Evolutionary conservation across 2,113 vertebrate species (phyloP).

Genomic region (Aphyosemion australe): DNA sequence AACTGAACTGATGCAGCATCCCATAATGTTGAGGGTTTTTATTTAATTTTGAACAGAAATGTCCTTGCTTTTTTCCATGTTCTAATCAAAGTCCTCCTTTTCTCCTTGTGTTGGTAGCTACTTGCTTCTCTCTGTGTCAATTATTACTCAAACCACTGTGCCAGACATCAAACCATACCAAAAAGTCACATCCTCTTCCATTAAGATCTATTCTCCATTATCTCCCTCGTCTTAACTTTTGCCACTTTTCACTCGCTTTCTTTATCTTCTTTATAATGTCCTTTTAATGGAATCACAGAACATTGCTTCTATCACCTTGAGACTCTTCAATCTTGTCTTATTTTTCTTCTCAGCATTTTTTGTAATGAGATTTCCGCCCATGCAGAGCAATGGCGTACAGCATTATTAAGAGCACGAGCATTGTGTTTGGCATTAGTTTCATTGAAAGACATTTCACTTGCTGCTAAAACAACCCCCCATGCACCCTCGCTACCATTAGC

Average conservation of each 20-base stretch:
- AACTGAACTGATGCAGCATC: conserved; percentile 39
- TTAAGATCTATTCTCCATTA: conserved; percentile 28
- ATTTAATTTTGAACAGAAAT: conserved; percentile 22
- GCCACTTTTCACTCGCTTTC: conserved; percentile 28
- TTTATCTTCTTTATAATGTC: conserved; percentile 49
- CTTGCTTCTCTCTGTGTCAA: not conserved
- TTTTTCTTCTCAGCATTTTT: conserved; percentile 75
- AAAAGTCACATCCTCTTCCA: conserved; percentile 33
- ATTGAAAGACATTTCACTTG: conserved; percentile 61
- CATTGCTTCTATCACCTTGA: conserved; percentile 68
- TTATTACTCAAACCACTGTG: conserved; percentile 8
- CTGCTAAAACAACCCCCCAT: conserved; percentile 42
- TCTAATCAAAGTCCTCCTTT: not conserved
- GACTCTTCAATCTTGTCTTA: conserved; percentile 72
- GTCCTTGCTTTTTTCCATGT: conserved; percentile 5
- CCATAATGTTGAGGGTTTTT: conserved; percentile 30
- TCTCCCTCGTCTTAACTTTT: conserved; percentile 34
- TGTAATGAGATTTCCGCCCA: conserved; percentile 81
- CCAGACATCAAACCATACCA: conserved; percentile 12
- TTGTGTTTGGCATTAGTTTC: conserved; percentile 72
- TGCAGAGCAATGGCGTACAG: conserved; percentile 73
- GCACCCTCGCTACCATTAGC: conserved; percentile 53
- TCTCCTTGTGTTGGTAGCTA: conserved; percentile 9
- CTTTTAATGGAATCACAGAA: conserved; percentile 73
- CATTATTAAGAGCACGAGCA: conserved; percentile 71